Percentiles rank a stretch among this genome's conserved stretches.
Evolutionary conservation across 92 coral and sea anemone species (phyloP).

Genomic region (Montipora capitata): DNA sequence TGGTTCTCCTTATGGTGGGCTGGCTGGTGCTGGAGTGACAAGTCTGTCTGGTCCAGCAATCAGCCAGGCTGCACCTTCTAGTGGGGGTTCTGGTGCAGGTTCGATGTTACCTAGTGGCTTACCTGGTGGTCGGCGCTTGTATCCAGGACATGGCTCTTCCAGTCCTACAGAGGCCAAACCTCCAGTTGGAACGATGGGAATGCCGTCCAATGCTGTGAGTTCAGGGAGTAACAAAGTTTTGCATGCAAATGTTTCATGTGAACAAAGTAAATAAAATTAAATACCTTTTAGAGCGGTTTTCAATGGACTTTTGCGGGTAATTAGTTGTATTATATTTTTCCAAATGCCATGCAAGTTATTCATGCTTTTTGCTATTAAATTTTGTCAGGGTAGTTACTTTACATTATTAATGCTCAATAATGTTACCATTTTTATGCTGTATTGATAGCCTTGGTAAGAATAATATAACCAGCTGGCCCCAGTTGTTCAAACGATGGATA

Average conservation of each 20-base stretch:
- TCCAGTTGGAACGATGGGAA: constrained; percentile 54
- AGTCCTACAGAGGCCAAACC: constrained; percentile 65
- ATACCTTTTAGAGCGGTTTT: no score
- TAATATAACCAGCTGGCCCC: no score
- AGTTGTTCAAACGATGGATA: no score
- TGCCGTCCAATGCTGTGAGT: constrained; percentile 76
- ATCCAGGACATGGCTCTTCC: constrained; percentile 76
- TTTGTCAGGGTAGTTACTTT: no score
- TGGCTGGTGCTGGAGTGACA: constrained; percentile 52
- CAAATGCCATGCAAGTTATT: no score
- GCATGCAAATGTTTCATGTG: constrained; percentile 4
- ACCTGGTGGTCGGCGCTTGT: constrained; percentile 75
- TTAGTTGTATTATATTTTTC: no score
- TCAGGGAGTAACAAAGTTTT: constrained; percentile 21
- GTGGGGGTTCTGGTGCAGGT: constrained; percentile 63
- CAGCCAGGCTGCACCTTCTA: constrained; percentile 59
- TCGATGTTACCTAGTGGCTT: constrained; percentile 59
- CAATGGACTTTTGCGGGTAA: no score
- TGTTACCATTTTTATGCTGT: no score
- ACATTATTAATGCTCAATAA: no score
- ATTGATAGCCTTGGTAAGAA: no score
- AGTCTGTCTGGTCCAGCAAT: constrained; percentile 67
- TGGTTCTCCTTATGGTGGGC: constrained; percentile 58
- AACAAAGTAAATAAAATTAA: neutral
- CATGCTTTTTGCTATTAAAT: no score